Base-by-base conservation (phyloP, 2,797 vertebrate genomes). In the Paratrypauchen microcephalus region DNA sequence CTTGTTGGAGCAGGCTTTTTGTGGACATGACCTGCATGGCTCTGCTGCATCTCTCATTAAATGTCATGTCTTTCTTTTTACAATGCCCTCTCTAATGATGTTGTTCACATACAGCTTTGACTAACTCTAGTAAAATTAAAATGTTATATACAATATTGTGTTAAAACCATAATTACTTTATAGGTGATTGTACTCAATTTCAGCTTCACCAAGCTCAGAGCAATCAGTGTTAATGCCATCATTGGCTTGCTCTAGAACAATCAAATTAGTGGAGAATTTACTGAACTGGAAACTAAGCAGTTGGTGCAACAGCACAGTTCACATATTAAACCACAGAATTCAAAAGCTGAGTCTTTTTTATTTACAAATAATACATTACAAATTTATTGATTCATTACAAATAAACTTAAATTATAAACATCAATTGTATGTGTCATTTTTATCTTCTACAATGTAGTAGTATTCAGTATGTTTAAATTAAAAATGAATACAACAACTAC, bases 1-100 rank as follows among this genome's bases (percentile, higher is more conserved):
- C 47, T 71, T 94, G 74, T 23, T 94, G 88, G 92, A 93, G 69
- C 87, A 89, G 0, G 86, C 89, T 32, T 91, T 94, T 23, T 95
- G 94, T 77, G 91, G 87, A 68, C 88, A 88, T 2, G 84, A 90
- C 23, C 86, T 80, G 36, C 88, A 89, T 24, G 75, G 66, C 69
- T 91, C 91, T 1, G 87, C 89, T 0, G 69, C 77, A 60, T 39
- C 60, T 12, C 26, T 71, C 41, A 75, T 52, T 2, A 63, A 67
- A 55, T 6, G 65, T 0, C 1, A 72, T 23, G 26, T 72, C 54
- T 65, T 87, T 50, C 76, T 89, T 21, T 56, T 69, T 61, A 65
- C 82, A 77, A 7, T 83, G 0, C 50, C 67, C 65, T 83, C 76
- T 54, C 41, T 93, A 66, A 47, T 74, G 16, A 76, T 90, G 59